These are phyloP conservation scores for Acrobasis consociella DNA, from an alignment of 2,888 invertebrate species.

Conservation along the genomic window DNA sequence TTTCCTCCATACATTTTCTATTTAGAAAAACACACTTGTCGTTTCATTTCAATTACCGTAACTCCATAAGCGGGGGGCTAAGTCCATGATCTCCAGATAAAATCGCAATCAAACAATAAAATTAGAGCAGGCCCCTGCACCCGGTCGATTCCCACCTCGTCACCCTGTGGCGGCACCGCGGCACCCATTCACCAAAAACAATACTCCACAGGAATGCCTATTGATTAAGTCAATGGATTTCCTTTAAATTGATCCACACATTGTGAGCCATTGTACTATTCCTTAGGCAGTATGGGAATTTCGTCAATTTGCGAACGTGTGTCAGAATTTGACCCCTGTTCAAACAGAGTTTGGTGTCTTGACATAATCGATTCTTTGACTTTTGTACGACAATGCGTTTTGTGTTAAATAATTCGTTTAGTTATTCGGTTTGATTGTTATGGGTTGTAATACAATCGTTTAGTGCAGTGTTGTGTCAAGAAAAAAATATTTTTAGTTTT, in stretches of 20 bases:
- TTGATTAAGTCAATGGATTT: slow-evolving; percentile 78
- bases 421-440: slow-evolving; percentile 67
- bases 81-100: slow-evolving; percentile 71
- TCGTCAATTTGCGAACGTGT: slow-evolving; percentile 76
- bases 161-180: slow-evolving; percentile 49
- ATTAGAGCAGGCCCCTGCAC: slow-evolving; percentile 52
- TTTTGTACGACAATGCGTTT: slow-evolving; percentile 64
- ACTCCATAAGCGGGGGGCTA: slow-evolving; percentile 55
- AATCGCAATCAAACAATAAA: slow-evolving; percentile 78
- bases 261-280: slow-evolving; percentile 51
- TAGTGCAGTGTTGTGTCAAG: slow-evolving; percentile 9
- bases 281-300: slow-evolving; percentile 77
- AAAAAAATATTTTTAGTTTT: background rate
- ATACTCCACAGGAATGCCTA: slow-evolving; percentile 75
- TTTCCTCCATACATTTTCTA: background rate
- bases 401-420: slow-evolving; percentile 71
- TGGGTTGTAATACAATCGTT: slow-evolving; percentile 44
- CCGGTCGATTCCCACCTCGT: slow-evolving; percentile 71
- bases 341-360: slow-evolving; percentile 41
- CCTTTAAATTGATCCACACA: slow-evolving; percentile 60
- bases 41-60: slow-evolving; percentile 40
- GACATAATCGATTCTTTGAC: slow-evolving; percentile 59
- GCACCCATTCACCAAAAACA: slow-evolving; percentile 69
- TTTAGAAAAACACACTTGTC: slow-evolving; percentile 32
- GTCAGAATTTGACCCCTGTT: slow-evolving; percentile 59